These are phyloP conservation scores for Dryadula phaetusa DNA, from an alignment of 2,888 invertebrate species.

Conservation along the genomic window DNA sequence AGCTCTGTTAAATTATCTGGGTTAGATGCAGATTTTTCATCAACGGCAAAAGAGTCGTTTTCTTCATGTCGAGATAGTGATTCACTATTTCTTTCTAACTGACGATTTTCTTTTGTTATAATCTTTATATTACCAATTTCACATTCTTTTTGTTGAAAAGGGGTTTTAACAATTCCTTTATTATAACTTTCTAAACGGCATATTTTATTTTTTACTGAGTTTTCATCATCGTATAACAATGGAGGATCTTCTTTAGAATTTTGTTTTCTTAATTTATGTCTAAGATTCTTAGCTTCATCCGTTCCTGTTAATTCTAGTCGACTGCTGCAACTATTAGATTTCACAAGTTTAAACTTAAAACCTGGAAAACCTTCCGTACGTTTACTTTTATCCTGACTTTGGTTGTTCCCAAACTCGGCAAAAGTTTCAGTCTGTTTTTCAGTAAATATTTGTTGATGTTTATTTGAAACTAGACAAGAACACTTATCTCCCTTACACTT, in stretches of 20 bases:
- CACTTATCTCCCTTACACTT: slow-evolving; percentile 81
- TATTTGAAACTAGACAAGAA: slow-evolving; percentile 74
- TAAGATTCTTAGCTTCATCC: slow-evolving; percentile 79
- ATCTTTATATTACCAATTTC: slow-evolving; percentile 39
- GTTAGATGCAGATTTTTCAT: slow-evolving; percentile 25
- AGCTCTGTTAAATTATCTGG: slow-evolving; percentile 47
- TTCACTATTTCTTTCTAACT: slow-evolving; percentile 48
- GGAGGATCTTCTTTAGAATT: slow-evolving; percentile 75
- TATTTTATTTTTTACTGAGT: slow-evolving; percentile 81
- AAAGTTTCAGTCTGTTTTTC: slow-evolving; percentile 59
- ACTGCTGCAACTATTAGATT: slow-evolving; percentile 94
- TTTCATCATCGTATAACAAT: slow-evolving; percentile 73
- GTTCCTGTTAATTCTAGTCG: slow-evolving; percentile 91
- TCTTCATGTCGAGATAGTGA: slow-evolving; percentile 44
- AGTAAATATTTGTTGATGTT: slow-evolving; percentile 65
- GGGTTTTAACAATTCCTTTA: slow-evolving; percentile 75
- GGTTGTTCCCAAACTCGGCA: slow-evolving; percentile 54
- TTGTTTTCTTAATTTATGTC: slow-evolving; percentile 72
- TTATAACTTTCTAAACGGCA: slow-evolving; percentile 80
- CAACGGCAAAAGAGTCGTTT: slow-evolving; percentile 9
- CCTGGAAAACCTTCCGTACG: slow-evolving; percentile 82
- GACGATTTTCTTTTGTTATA: slow-evolving; percentile 48
- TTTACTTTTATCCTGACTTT: slow-evolving; percentile 62
- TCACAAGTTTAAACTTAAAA: slow-evolving; percentile 91
- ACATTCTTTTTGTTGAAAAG: slow-evolving; percentile 70